Base-by-base conservation (phyloP, 1,140 invertebrate species). In the Trachelipus rathkii region DNA sequence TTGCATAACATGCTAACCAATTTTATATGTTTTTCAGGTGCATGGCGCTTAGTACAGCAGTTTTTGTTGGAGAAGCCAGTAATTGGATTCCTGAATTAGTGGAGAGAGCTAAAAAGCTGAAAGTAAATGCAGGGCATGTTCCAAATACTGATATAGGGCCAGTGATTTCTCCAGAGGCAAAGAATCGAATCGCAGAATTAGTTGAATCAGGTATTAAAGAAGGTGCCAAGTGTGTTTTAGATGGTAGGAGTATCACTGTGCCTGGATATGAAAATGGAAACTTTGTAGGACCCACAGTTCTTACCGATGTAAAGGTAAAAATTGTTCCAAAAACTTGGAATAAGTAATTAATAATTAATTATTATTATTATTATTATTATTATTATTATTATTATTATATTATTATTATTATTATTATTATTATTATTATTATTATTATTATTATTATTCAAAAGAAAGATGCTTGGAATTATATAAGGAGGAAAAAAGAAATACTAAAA, bases 11-110 rank as follows among this genome's bases (percentile, higher is more conserved):
- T 74, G 24, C 24, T 71, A 44, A 76, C 33, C 6, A 3, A 33
- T 33, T 33, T 33, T 33, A 33, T 33, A 6, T 33, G 4, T 44
- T 13, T 11, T 67, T 92, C 75, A 97, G 76, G 43, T 99, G 98
- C 83, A 99, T 99, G 98, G 98, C 98, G 3, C 88, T 99, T 44
- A 96, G 95, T 19, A 98, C 97, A 0, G 96, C 94, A 9, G 90
- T 99, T 3, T 96, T 99, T 86, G 97, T 99, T 5, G 97, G 96
- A 6, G 93, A 97, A 82, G 89, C 96, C 0, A 91, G 91, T 80
- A 88, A 95, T 68, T 99, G 98, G 98, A 91, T 99, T 67, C 92
- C 94, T 0, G 96, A 99, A 46, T 84, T 99, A 44, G 91, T 96
- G 0, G 90, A 92, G 74, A 91, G 93, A 66, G 94, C 96, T 0